Percentiles rank a stretch among this genome's conserved stretches.
Conservation (phyloP, 2,113 vertebrate species). For the Petromus typicus region DNA sequence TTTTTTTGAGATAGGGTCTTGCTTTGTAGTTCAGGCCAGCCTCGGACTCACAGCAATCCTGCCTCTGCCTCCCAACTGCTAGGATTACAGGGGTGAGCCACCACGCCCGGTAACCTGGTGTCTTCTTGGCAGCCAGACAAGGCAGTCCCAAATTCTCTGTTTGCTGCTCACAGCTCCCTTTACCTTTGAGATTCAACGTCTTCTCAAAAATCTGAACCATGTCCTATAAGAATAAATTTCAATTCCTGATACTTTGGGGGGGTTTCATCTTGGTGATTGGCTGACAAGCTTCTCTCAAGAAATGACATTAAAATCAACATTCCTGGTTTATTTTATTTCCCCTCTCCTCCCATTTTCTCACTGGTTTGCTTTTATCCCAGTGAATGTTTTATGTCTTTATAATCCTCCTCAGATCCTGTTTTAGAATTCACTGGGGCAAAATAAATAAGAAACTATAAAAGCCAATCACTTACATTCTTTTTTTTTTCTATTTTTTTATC, state of each 20-base stretch:
- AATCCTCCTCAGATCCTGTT: constrained; percentile 45
- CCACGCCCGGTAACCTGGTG: too few species aligned
- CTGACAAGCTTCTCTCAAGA: constrained; percentile 44
- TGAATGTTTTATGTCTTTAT: constrained; percentile 35
- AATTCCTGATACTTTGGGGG: background rate
- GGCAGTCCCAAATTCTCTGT: too few species aligned
- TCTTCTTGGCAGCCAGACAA: background rate
- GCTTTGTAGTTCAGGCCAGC: too few species aligned
- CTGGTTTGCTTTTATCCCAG: constrained; percentile 4
- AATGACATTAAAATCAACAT: constrained; percentile 26
- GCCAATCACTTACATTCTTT: constrained; percentile 52
- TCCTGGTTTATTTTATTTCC: background rate
- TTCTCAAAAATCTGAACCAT: background rate
- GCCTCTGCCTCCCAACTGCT: too few species aligned
- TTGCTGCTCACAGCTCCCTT: background rate
- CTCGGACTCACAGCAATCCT: too few species aligned
- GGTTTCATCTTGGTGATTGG: background rate
- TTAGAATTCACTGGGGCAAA: constrained; percentile 46
- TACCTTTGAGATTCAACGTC: background rate
- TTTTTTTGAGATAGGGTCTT: too few species aligned
- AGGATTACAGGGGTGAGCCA: too few species aligned
- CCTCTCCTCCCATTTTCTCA: background rate
- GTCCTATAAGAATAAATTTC: background rate
- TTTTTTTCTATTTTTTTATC: background rate
- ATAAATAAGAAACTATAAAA: constrained; percentile 61